Percentiles rank a stretch among this genome's conserved stretches.
phyloP scores from a whole-genome alignment of 2,888 invertebrate species.

The Sarcophaga caerulescens region DNA sequence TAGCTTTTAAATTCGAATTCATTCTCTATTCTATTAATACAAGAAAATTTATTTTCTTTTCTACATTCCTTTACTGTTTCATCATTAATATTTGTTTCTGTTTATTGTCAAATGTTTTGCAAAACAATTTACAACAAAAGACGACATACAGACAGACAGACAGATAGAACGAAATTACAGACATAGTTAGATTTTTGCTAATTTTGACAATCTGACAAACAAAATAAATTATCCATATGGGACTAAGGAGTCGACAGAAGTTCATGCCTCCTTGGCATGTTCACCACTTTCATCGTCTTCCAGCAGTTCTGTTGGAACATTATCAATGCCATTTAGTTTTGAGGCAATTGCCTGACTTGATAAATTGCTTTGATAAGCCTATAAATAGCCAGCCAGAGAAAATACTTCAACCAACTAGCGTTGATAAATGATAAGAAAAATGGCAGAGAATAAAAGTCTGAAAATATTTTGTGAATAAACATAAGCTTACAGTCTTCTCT shows the following conservation, averaged over 20 bases:
- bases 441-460: background rate
- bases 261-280: conserved; percentile 23
- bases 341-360: conserved; percentile 39
- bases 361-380: conserved; percentile 16
- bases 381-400: conserved; percentile 27
- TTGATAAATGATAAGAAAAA: conserved; percentile 51
- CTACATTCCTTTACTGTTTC: background rate
- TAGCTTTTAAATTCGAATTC: no score
- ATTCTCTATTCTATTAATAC: no score
- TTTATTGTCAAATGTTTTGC: conserved; percentile 18
- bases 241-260: conserved; percentile 46
- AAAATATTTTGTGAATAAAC: background rate
- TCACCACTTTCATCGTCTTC: conserved; percentile 1
- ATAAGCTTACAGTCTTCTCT: no score
- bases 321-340: conserved; percentile 44
- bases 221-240: conserved; percentile 61
- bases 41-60: background rate
- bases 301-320: conserved; percentile 16
- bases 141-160: background rate
- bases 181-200: background rate
- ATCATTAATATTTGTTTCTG: background rate
- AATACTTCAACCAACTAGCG: conserved; percentile 6
- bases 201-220: conserved; percentile 57
- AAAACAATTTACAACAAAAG: background rate
- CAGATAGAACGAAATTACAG: background rate